Conservation (phyloP, 2,888 invertebrate genomes). For the Xestoiulus laeticollis region DNA sequence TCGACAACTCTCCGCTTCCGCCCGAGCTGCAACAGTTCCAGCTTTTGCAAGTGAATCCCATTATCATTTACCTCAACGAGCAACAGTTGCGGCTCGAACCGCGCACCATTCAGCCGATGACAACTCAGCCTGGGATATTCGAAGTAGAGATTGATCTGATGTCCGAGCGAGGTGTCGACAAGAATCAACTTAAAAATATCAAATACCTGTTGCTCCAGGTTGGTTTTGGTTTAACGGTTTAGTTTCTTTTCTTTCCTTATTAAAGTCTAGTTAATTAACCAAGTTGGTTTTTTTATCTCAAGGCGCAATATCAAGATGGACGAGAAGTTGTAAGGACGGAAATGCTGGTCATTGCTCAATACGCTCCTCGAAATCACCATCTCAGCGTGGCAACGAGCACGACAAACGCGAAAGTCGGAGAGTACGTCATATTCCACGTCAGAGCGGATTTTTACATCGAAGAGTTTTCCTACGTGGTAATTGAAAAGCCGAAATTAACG, state of each 20-base stretch:
- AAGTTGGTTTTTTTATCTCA: background rate
- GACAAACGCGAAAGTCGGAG: constrained; percentile 82
- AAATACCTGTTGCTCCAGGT: constrained; percentile 57
- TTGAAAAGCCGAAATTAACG: background rate
- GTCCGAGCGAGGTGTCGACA: constrained; percentile 69
- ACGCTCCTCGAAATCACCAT: constrained; percentile 83
- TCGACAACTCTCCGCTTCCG: constrained; percentile 85
- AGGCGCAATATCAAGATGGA: constrained; percentile 75
- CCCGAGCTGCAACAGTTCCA: constrained; percentile 68
- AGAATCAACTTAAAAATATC: constrained; percentile 57
- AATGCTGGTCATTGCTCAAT: constrained; percentile 77
- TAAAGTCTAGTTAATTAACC: background rate
- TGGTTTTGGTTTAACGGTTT: background rate
- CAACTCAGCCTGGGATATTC: constrained; percentile 80
- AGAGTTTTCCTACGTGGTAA: constrained; percentile 82
- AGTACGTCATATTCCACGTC: constrained; percentile 94
- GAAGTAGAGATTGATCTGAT: constrained; percentile 80
- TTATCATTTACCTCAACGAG: constrained; percentile 64
- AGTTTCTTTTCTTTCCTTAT: background rate
- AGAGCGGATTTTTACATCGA: constrained; percentile 90
- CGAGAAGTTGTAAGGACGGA: constrained; percentile 75
- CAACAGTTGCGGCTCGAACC: constrained; percentile 74
- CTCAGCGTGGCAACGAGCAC: constrained; percentile 88
- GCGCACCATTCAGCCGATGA: constrained; percentile 72
- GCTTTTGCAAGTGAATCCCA: constrained; percentile 57